These are phyloP conservation scores for Pipistrellus nathusii DNA, from an alignment of 2,797 vertebrate species.

Conservation along the genomic window DNA sequence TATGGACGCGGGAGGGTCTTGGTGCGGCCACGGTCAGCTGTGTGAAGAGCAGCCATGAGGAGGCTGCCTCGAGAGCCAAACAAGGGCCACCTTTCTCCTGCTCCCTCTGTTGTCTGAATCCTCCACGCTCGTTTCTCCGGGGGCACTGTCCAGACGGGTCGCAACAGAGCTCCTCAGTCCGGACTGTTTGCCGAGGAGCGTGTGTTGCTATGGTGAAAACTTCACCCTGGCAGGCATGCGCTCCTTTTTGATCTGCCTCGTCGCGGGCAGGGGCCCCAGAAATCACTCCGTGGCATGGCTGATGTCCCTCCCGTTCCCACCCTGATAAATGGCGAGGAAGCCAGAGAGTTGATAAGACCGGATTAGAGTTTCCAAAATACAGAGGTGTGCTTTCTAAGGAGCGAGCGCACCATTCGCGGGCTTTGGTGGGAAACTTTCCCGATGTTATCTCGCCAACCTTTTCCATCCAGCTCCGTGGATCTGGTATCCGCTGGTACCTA, in stretches of 20 bases:
- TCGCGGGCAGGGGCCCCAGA: constrained; percentile 73
- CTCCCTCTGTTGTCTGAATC: constrained; percentile 30
- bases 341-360: constrained; percentile 70
- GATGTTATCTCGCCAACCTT: constrained; percentile 68
- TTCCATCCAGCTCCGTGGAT: constrained; percentile 55
- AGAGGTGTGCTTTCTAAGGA: constrained; percentile 75
- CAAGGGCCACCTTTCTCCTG: constrained; percentile 52
- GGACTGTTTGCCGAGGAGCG: constrained; percentile 74
- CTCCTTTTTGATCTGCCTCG: constrained; percentile 73
- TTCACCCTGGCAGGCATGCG: constrained; percentile 76
- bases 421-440: constrained; percentile 70
- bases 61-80: background rate
- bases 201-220: constrained; percentile 83
- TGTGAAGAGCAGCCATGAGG: background rate
- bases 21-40: background rate
- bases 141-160: constrained; percentile 56
- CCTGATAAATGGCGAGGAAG: constrained; percentile 67
- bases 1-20: background rate
- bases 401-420: constrained; percentile 54
- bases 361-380: constrained; percentile 67
- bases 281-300: constrained; percentile 68
- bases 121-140: constrained; percentile 8
- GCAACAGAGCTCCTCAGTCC: constrained; percentile 71
- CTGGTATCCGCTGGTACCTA: constrained; percentile 78
- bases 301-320: constrained; percentile 69